Evolutionary conservation across 2,113 vertebrate genomes (phyloP), one percentile per base, ranked within the genome.

Genomic region (Brachionichthys hirsutus): DNA sequence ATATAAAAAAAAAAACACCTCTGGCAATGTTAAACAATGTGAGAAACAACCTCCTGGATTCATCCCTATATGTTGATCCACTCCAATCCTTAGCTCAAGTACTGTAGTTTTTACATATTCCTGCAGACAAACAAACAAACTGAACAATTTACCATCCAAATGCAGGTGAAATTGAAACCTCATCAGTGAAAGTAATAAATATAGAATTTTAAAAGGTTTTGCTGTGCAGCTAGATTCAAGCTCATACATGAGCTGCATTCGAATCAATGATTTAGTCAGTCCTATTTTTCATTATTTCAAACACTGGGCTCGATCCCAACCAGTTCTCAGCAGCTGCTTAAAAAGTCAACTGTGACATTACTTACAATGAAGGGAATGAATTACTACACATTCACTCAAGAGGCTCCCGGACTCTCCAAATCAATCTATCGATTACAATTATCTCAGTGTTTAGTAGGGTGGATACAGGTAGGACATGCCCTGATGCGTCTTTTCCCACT

Each of bases 261-360:
- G 24, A 30, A 30, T 6, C 9, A 40, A 40, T 40, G 65, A 46
- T 53, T 70, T 50, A 67, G 62, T 65, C 52, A 57, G 60, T 61
- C 18, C 34, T 64, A 52, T 54, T 61, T 55, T 75, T n/a, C n/a
- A 40, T 62, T 66, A 61, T 70, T 83, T 66, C 67, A 67, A 57
- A 68, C 63, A 61, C 55, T 51, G 48, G 18, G 17, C 62, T 54
- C 69, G 67, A 51, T 41, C 22, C 57, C 55, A 47, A 22, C 51
- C 52, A 64, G 73, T 73, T 59, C 76, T 52, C 48, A 59, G 42
- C 61, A 68, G 73, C 54, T 64, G 41, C 75, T 41, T 70, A 75
- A 65, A 52, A 4, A 30, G 10, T 38, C 6, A 11, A 15, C 36
- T 56, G 16, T 67, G 40, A 57, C 51, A 43, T n/a, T 47, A 36